Evolutionary conservation across 2,113 vertebrate species (phyloP).

Genomic region (Talpa occidentalis): DNA sequence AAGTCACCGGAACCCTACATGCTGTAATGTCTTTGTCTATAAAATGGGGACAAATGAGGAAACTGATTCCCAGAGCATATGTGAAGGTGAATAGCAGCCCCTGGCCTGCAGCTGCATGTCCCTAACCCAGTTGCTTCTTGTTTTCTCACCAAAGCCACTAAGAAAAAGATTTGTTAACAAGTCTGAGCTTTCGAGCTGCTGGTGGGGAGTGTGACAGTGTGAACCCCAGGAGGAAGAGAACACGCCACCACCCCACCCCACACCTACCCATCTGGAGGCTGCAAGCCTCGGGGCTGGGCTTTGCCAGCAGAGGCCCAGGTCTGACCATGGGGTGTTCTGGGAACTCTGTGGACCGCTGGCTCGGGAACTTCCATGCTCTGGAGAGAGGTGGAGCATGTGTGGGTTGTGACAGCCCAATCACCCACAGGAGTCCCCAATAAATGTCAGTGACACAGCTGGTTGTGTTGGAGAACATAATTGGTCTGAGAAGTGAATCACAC

Average conservation of each 20-base stretch:
- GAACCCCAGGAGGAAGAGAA: fast-evolving
- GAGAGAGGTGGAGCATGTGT: neutral
- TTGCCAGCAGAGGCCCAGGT: neutral
- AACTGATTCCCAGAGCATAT: fast-evolving
- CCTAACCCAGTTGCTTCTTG: neutral
- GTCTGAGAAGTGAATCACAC: neutral
- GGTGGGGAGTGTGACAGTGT: no score
- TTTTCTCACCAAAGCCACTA: neutral
- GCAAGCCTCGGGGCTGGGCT: neutral
- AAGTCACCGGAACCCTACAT: no score
- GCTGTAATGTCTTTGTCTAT: neutral
- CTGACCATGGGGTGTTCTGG: neutral
- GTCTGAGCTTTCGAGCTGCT: neutral
- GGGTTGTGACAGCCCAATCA: neutral
- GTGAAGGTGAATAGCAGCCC: neutral
- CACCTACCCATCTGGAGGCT: no score
- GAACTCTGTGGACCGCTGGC: neutral
- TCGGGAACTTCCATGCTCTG: neutral
- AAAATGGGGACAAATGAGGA: neutral
- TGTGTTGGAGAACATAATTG: neutral
- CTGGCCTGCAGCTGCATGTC: no score
- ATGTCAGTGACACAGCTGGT: neutral
- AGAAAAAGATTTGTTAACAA: neutral
- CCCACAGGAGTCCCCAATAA: neutral
- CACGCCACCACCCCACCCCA: neutral